Base-by-base conservation (phyloP, 2,797 vertebrate genomes). In the Hapalemur alaotrensis region DNA sequence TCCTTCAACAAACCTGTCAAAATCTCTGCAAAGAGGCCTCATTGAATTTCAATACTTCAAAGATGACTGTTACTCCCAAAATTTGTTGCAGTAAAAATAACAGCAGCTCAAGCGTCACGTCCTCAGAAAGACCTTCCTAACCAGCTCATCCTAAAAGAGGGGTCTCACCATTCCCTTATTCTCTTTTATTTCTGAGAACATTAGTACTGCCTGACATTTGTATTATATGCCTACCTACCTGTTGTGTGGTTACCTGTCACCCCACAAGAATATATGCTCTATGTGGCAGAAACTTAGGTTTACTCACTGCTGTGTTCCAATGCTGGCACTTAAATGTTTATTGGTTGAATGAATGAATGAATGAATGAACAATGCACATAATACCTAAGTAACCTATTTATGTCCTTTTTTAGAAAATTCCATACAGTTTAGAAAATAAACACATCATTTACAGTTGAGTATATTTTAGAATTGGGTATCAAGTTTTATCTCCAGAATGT, bases 401-500 rank as follows among this genome's bases (percentile, higher is more conserved):
- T 38, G 22, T 72, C 57, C 28, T 94, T 92, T 92, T 84, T 94
- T 38, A 91, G 93, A 94, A 89, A 95, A 90, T 82, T 85, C 30
- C 23, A 63, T n/a, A 54, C 14, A 32, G 25, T 25, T 67, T 11
- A 69, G 67, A 91, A 91, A 43, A 89, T 14, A 48, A 94, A 95
- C 30, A 35, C 2, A 89, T 43, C n/a, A 59, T 65, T 84, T 78
- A 76, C 2, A 91, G 57, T 15, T 83, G n/a, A 78, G 28, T 32
- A 28, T 72, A 89, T 78, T 79, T 93, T 48, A 84, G 72, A 87
- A 80, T 7, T 35, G 59, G 54, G 23, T 41, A 30, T 48, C 61
- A 43, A 15, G n/a, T 52, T 54, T 81, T 69, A 59, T 70, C 35
- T 15, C 54, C 14, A 82, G 67, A 85, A 85, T 22, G 4, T 48